Conservation (phyloP, 2,888 invertebrate species). For the Liopterus haemorrhoidalis region DNA sequence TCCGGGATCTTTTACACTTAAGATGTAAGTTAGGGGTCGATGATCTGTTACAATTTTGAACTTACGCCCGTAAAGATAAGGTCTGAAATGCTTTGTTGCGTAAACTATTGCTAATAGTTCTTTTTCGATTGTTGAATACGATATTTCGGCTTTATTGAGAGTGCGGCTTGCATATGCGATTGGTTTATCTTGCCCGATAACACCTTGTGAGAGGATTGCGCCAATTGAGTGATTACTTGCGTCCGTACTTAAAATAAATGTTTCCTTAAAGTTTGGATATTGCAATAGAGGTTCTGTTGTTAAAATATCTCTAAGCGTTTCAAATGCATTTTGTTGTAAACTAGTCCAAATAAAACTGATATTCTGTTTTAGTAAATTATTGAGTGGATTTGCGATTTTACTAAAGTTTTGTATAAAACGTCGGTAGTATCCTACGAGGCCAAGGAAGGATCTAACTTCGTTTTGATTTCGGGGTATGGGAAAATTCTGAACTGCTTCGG, state of each 20-base stretch:
- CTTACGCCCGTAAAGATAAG: too few species aligned
- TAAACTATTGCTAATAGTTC: conserved; percentile 1
- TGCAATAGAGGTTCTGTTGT: conserved; percentile 13
- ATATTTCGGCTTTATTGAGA: background rate
- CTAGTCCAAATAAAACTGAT: conserved; percentile 6
- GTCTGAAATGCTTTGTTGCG: background rate
- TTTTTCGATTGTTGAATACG: background rate
- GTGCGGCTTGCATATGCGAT: conserved; percentile 30
- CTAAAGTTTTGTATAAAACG: conserved; percentile 17
- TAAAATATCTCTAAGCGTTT: conserved; percentile 27
- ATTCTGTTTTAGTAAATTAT: conserved; percentile 14
- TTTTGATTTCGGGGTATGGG: background rate
- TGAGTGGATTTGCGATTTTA: conserved; percentile 16
- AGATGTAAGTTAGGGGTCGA: too few species aligned
- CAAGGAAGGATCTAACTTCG: background rate
- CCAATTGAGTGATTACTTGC: conserved; percentile 29
- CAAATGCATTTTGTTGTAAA: conserved; percentile 38
- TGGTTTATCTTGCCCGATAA: conserved; percentile 27
- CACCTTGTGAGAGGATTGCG: conserved; percentile 29
- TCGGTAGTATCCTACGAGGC: background rate
- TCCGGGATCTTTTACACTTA: too few species aligned
- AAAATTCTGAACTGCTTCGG: background rate
- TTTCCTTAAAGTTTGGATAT: conserved; percentile 28
- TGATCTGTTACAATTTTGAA: too few species aligned
- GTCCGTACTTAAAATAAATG: conserved; percentile 32